These are phyloP conservation scores for Pardosa pseudoannulata DNA, from an alignment of 2,888 invertebrate genomes.

Conservation along the genomic window DNA sequence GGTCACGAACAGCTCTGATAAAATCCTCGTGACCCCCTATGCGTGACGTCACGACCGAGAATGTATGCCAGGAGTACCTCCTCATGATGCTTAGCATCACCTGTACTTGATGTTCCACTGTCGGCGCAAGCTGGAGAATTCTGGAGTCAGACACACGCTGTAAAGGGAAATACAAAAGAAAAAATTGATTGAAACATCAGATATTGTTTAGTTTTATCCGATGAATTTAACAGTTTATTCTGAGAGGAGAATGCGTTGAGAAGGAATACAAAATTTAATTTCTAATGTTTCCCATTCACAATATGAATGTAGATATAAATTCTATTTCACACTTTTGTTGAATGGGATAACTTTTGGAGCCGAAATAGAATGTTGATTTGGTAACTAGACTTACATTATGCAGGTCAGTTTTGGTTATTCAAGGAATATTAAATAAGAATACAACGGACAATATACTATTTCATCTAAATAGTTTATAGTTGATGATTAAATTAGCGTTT, in stretches of 20 bases:
- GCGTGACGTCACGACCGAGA: slow-evolving; percentile 77
- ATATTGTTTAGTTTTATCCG: background rate
- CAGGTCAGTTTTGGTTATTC: no score
- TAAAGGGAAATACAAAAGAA: background rate
- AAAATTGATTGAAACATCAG: background rate
- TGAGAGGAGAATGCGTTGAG: background rate
- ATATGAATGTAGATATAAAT: no score
- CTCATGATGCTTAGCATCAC: slow-evolving; percentile 96
- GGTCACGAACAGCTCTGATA: slow-evolving; percentile 93
- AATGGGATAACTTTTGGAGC: no score
- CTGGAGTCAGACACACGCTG: slow-evolving; percentile 85
- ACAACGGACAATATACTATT: no score
- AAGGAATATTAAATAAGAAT: no score
- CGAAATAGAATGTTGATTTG: no score
- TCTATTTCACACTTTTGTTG: no score
- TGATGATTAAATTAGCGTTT: no score
- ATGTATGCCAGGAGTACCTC: slow-evolving; percentile 80
- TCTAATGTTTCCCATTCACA: no score
- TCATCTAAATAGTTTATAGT: no score
- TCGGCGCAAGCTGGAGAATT: slow-evolving; percentile 94
- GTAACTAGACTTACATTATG: no score
- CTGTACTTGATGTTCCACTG: slow-evolving; percentile 95
- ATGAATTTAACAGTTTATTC: background rate
- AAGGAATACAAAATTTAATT: background rate
- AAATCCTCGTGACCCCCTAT: slow-evolving; percentile 97